A percentile compares a stretch with the other conserved stretches of the same genome.
Conservation (phyloP, 2,797 vertebrate genomes). For the Morelia viridis region DNA sequence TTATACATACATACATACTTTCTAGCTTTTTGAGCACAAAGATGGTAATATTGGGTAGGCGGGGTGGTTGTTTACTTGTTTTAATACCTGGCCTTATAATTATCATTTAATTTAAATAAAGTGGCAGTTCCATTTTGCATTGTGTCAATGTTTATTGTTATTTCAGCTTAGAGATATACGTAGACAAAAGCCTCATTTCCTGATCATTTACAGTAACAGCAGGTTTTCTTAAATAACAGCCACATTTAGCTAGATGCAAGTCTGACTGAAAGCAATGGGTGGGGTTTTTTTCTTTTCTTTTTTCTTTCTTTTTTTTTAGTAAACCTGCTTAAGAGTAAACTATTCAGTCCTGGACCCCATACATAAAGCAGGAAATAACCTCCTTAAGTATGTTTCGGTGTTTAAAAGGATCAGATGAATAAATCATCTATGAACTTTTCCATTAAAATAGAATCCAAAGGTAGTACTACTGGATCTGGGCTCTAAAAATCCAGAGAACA, state of each 20-base stretch:
- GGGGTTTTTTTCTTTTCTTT: not conserved
- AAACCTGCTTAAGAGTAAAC: not conserved
- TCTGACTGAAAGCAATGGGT: not conserved
- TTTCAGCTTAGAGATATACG: not conserved
- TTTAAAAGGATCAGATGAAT: not conserved
- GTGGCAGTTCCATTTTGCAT: not conserved
- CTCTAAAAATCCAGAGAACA: not conserved
- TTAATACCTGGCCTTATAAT: not conserved
- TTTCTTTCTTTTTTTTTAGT: not conserved
- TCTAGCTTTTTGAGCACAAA: not conserved
- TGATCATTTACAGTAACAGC: too few species aligned
- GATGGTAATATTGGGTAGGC: not conserved
- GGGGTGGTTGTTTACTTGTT: not conserved
- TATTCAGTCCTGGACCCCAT: not conserved
- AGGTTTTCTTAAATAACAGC: not conserved
- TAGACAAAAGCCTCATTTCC: not conserved
- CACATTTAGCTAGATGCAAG: not conserved
- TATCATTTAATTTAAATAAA: not conserved
- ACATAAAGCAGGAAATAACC: not conserved
- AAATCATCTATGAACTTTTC: not conserved
- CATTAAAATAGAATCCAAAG: not conserved
- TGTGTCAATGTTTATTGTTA: not conserved
- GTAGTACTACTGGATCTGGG: not conserved
- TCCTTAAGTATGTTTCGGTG: too few species aligned
- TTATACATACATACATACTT: not conserved